Base-by-base conservation (phyloP, 2,888 invertebrate species). In the Protophormia terraenovae region DNA sequence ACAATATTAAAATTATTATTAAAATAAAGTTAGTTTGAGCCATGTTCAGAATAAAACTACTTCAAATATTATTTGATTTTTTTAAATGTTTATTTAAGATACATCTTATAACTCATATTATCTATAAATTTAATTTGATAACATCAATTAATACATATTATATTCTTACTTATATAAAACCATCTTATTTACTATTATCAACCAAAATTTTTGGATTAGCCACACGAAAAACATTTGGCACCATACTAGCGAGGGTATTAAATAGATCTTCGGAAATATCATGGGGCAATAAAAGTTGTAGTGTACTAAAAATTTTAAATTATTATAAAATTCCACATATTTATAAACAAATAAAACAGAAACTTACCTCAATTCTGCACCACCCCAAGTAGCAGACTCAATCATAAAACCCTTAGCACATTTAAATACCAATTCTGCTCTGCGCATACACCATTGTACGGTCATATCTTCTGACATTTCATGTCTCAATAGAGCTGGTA, bases 401-500 rank as follows among this genome's bases (percentile, higher is more conserved):
- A 99, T 98, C 97, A 99, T 97, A 93, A 99, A 99, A 3, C 99
- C 99, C 94, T 99, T 99, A 72, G 98, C 97, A 93, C 99, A 99
- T 93, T 99, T 99, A 90, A 99, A 98, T 82, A 99, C 97, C 87
- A 99, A 94, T 93, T 99, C 99, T 0, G 99, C 99, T 89, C 99
- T 94, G 89, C 98, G 97, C 90, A 97, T 95, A 93, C 99, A 99
- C 99, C 99, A 99, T 41, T 96, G 95, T 72, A 98, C 96, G 0
- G 98, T 99, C 97, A 98, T 97, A 91, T 97, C 97, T 96, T 99
- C 99, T 0, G 97, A 95, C 95, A 99, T 97, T 92, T 98, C 97
- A 92, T 99, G 98, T 1, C 97, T 95, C 71, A 99, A 94, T 67
- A 99, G 94, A 83, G 99, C 95, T 27, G 99, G 99, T 88, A 99